These are phyloP conservation scores for Lasioglossum zephyrum DNA, from an alignment of 2,888 invertebrate species.

Conservation along the genomic window DNA sequence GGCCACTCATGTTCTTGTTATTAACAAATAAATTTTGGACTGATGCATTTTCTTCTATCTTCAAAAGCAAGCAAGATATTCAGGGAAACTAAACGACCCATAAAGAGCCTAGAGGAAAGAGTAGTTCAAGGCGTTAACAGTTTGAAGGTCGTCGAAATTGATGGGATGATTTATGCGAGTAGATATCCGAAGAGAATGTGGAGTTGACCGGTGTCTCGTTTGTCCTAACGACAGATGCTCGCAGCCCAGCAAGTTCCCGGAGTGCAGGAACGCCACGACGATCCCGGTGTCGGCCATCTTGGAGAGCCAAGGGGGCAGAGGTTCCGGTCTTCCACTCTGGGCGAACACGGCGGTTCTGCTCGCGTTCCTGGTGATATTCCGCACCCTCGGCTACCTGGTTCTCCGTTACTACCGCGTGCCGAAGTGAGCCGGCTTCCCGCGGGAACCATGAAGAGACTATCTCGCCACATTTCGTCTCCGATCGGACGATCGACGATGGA, in stretches of 20 bases:
- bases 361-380: slow-evolving; percentile 89
- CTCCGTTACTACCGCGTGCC: slow-evolving; percentile 89
- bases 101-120: background rate
- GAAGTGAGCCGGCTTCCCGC: slow-evolving; percentile 84
- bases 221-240: slow-evolving; percentile 86
- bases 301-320: slow-evolving; percentile 87
- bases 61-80: background rate
- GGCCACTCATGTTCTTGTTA: too few relatives aligned
- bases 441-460: slow-evolving; percentile 22
- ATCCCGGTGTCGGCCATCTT: slow-evolving; percentile 89
- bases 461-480: slow-evolving; percentile 52
- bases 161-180: too few relatives aligned
- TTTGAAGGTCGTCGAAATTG: background rate
- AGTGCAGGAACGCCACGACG: slow-evolving; percentile 87
- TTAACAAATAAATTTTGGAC: too few relatives aligned
- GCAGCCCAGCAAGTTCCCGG: slow-evolving; percentile 88
- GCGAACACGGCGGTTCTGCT: slow-evolving; percentile 90
- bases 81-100: background rate
- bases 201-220: background rate
- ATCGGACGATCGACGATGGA: slow-evolving; percentile 47
- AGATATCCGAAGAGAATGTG: background rate
- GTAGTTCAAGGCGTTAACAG: background rate
- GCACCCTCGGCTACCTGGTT: slow-evolving; percentile 90
- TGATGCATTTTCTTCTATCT: too few relatives aligned
- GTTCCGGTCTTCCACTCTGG: slow-evolving; percentile 87